These are phyloP conservation scores for Tribolium castaneum DNA, from an alignment of 1,140 invertebrate species.

Conservation along the genomic window DNA sequence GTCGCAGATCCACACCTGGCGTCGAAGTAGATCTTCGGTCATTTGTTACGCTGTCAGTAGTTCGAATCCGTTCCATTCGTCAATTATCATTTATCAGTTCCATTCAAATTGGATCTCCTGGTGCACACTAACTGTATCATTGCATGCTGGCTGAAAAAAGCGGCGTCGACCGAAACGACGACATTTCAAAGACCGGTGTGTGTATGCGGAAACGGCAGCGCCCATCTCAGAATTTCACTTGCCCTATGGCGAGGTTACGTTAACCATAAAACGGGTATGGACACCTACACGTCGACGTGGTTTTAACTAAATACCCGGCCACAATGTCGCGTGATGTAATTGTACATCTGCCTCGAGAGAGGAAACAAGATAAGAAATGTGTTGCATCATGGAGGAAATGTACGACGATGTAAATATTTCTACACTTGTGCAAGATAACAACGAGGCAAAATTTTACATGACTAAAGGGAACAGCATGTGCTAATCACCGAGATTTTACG, in stretches of 20 bases:
- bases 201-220: constrained; percentile 5
- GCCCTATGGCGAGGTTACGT: constrained; percentile 26
- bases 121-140: background rate
- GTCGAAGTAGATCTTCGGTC: background rate
- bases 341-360: constrained; percentile 19
- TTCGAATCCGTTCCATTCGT: constrained; percentile 18
- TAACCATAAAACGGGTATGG: constrained; percentile 17
- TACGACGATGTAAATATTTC: constrained; percentile 9
- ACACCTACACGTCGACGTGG: constrained; percentile 2
- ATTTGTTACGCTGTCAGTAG: constrained; percentile 17
- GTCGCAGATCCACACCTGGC: background rate
- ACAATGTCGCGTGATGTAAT: constrained; percentile 35
- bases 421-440: constrained; percentile 2
- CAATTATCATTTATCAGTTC: constrained; percentile 3
- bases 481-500: background rate
- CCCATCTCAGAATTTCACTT: constrained; percentile 20
- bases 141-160: background rate
- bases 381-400: constrained; percentile 28
- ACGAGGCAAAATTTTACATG: background rate
- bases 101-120: background rate
- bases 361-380: constrained; percentile 22
- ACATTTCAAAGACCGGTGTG: background rate
- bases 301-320: background rate
- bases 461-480: background rate
- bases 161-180: background rate